Conservation (phyloP, 2,797 vertebrate species). For the Lophotriccus pileatus region DNA sequence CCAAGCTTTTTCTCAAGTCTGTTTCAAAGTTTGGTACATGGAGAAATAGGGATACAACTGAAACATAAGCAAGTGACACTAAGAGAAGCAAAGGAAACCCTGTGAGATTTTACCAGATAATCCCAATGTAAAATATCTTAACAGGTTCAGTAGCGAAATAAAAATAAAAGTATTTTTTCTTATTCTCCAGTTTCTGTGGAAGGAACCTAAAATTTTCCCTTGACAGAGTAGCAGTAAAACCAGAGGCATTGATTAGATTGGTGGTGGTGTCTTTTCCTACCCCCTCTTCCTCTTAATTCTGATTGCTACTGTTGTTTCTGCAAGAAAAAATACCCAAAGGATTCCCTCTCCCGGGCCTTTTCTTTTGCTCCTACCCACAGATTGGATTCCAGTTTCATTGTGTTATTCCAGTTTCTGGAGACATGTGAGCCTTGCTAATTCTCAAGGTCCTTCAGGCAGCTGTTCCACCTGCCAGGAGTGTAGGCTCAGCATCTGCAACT, state of each 20-base stretch:
- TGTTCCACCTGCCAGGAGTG: background rate
- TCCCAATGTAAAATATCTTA: background rate
- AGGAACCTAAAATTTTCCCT: background rate
- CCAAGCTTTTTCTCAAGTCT: background rate
- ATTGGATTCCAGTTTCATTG: background rate
- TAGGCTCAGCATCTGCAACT: background rate
- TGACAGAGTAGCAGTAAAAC: background rate
- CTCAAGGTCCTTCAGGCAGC: background rate
- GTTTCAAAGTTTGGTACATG: background rate
- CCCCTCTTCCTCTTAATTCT: background rate
- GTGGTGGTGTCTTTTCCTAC: background rate
- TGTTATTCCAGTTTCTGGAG: background rate
- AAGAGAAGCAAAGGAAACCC: background rate
- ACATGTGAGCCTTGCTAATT: background rate
- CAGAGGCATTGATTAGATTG: background rate
- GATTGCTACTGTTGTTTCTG: background rate
- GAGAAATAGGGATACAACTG: background rate
- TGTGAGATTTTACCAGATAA: background rate
- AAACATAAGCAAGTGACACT: background rate
- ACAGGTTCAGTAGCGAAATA: background rate
- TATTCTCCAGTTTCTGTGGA: background rate
- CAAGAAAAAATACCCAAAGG: background rate
- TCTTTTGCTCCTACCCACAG: background rate
- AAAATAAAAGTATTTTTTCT: background rate
- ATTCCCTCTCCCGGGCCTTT: background rate